Evolutionary conservation across 2,888 invertebrate species (phyloP), one percentile per base, ranked within the genome.

Genomic region (Hypsopygia costalis): DNA sequence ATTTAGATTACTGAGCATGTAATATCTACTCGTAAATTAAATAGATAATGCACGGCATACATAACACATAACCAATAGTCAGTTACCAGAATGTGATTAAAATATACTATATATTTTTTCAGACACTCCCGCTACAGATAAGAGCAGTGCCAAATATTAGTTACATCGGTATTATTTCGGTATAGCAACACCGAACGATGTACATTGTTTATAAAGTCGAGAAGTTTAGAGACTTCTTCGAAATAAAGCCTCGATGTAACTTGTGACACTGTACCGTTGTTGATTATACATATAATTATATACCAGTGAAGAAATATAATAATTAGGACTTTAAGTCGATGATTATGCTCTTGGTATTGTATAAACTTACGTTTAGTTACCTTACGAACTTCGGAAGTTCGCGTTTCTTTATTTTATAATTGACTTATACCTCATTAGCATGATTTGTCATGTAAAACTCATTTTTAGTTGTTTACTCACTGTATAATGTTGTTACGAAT

Each of bases 321-420:
- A 75, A 58, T 65, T 81, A 80, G 76, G 87, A 82, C 85, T 86
- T 65, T 82, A 83, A 87, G 86, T 86, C 87, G 62, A 66, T 68
- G 65, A 71, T 64, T 71, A 69, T 58, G 65, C 73, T 75, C 72
- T 75, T 73, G 62, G 57, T 73, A 72, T 75, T 65, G 58, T 73
- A 71, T 72, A 70, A 63, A 74, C 71, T 75, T 82, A 81, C 66
- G 62, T 82, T 83, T 85, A 87, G 86, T 87, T 87, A 87, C 87
- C 87, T 81, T 69, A 61, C 67, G 87, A 83, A 82, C 87, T 81
- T 81, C 66, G 76, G 79, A 87, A 87, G 87, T 87, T 87, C 87
- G 54, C 61, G 56, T 69, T 77, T 76, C 51, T 51, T 59, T 63
- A 61, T 58, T 67, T 57, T 55, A 51, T 46, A 52, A 69, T 69